Evolutionary conservation across 2,888 invertebrate genomes (phyloP).

Genomic region (Pharmacophagus antenor): DNA sequence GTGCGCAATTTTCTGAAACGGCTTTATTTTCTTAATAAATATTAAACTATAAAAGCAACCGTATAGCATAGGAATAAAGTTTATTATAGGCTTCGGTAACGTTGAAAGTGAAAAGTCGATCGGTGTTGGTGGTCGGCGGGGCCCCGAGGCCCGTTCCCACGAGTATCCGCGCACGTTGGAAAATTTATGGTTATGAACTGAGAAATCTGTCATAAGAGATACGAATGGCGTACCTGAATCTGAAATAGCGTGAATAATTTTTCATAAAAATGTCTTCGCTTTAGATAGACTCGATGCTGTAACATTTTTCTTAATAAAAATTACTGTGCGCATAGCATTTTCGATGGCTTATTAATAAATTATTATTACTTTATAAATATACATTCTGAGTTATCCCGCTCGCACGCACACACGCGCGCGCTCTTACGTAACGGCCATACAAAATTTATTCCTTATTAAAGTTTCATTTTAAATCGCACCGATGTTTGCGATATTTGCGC

Average conservation of each 20-base stretch:
- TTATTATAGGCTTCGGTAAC: conserved; percentile 38
- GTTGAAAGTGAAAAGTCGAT: conserved; percentile 74
- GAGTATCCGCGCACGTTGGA: conserved; percentile 70
- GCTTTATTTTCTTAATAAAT: conserved; percentile 65
- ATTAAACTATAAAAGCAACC: conserved; percentile 35
- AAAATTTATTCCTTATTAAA: conserved; percentile 32
- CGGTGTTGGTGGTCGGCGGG: conserved; percentile 73
- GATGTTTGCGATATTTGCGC: conserved; percentile 31
- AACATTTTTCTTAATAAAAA: conserved; percentile 31
- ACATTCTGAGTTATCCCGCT: conserved; percentile 10
- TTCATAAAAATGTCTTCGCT: conserved; percentile 53
- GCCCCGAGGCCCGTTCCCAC: conserved; percentile 73
- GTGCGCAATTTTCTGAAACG: conserved; percentile 66
- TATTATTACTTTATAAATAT: conserved; percentile 10
- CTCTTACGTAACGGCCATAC: conserved; percentile 30
- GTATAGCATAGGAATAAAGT: conserved; percentile 41
- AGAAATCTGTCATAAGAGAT: conserved; percentile 79
- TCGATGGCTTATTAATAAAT: neutral
- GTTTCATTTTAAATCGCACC: conserved; percentile 32
- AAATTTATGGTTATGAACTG: conserved; percentile 79
- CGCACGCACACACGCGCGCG: conserved; percentile 21
- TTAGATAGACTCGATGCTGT: conserved; percentile 32
- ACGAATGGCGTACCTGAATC: conserved; percentile 67
- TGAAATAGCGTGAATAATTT: conserved; percentile 77
- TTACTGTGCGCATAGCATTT: conserved; percentile 9